Conservation (phyloP, 2,113 vertebrate species). For the Holacanthus passer region DNA sequence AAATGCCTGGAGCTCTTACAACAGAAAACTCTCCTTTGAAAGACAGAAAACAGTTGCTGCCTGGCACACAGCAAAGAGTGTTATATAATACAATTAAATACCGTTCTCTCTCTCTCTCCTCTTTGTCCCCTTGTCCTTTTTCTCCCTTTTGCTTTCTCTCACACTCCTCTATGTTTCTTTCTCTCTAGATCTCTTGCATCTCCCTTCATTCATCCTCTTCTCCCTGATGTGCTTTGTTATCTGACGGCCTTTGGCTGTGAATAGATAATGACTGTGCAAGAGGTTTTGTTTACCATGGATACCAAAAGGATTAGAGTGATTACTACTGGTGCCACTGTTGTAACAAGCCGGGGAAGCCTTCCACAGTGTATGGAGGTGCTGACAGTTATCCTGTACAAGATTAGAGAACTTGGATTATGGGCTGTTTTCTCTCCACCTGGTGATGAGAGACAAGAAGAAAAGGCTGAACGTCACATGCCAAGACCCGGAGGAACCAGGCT, state of each 20-base stretch:
- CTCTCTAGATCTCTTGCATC: conserved; percentile 29
- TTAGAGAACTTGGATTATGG: conserved; percentile 71
- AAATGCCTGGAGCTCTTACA: conserved; percentile 54
- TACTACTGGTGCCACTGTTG: conserved; percentile 73
- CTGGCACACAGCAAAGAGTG: conserved; percentile 53
- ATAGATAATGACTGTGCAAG: conserved; percentile 73
- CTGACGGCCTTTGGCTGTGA: conserved; percentile 66
- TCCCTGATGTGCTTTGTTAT: conserved; percentile 60
- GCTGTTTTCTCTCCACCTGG: conserved; percentile 67
- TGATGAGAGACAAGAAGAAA: conserved; percentile 74
- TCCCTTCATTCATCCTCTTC: conserved; percentile 39
- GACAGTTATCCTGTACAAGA: conserved; percentile 75
- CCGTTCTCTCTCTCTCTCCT: conserved; percentile 28
- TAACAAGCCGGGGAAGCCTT: conserved; percentile 63
- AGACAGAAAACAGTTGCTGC: conserved; percentile 64
- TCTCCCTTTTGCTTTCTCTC: conserved; percentile 19
- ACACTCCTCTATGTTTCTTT: conserved; percentile 38
- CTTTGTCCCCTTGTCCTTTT: conserved; percentile 43
- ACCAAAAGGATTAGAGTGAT: conserved; percentile 76
- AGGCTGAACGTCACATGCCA: conserved; percentile 36
- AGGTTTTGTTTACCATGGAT: conserved; percentile 69
- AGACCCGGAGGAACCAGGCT: conserved; percentile 23
- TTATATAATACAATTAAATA: conserved; percentile 79
- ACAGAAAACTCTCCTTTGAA: conserved; percentile 47
- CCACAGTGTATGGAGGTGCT: conserved; percentile 66